Evolutionary conservation across 2,797 vertebrate species (phyloP).

Genomic region (Lutjanus argentimaculatus): DNA sequence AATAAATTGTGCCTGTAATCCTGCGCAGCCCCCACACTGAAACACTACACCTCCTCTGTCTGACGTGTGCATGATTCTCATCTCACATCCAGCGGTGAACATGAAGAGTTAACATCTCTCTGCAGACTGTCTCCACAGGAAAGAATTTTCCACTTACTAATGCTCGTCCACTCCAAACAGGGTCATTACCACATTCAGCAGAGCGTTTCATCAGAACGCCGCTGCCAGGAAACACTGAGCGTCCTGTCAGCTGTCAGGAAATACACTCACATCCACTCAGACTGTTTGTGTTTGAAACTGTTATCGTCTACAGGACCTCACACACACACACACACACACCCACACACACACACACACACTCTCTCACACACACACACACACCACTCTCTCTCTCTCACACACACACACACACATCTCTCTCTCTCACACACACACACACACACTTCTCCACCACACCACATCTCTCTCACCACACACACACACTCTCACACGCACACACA

Average conservation of each 20-base stretch:
- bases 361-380: no score
- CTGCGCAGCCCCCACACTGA: neutral
- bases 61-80: neutral
- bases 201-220: slow-evolving; percentile 28
- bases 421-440: no score
- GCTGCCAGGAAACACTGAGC: slow-evolving; percentile 16
- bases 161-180: slow-evolving; percentile 34
- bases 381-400: no score
- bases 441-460: no score
- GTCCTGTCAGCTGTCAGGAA: slow-evolving; percentile 43
- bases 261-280: slow-evolving; percentile 4
- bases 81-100: slow-evolving; percentile 7
- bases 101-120: slow-evolving; percentile 38
- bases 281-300: slow-evolving; percentile 15
- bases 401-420: no score
- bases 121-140: slow-evolving; percentile 36
- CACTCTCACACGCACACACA: no score
- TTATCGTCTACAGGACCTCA: no score
- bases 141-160: slow-evolving; percentile 58
- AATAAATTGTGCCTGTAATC: neutral
- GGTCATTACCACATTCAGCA: slow-evolving; percentile 40
- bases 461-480: no score
- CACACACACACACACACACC: no score
- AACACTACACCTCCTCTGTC: neutral
- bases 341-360: no score